Evolutionary conservation across 2,888 invertebrate species (phyloP), one percentile per base, ranked within the genome.

Genomic region (Rambutsinella grinnellia): DNA sequence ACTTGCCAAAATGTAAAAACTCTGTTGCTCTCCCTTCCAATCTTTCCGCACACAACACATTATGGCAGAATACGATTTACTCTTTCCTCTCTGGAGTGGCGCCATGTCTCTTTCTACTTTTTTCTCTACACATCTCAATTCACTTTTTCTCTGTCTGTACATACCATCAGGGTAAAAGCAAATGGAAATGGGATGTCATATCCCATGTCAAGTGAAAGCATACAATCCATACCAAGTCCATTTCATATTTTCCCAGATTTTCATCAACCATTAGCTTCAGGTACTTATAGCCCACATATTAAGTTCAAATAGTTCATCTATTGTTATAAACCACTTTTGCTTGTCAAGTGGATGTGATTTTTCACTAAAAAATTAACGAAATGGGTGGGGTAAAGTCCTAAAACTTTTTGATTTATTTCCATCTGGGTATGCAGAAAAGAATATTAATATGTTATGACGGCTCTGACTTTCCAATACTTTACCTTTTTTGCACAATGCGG

Each of bases 171-270:
- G 13, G 36, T 36, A 36, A 36, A n/a, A 36, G 36, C 17, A 24
- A 57, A 58, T 47, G 19, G 54, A 69, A 69, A 61, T 61, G 60
- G 60, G 19, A 61, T 61, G 60, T 68, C 68, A 69, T 19, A 28
- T 69, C 15, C 36, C 6, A 53, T 53, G 69, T 61, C 60, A 68
- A 60, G 19, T 26, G 6, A 36, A 36, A 5, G 5, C 36, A 36
- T 36, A 8, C 13, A 5, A 36, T 36, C 13, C 13, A 36, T 36
- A 36, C 36, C 36, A 36, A 5, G 36, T 36, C 36, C 36, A 8
- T 36, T 36, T 36, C 36, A 36, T 36, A 5, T 36, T 36, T 36
- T 36, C 36, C 36, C 36, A 36, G 36, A 36, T 5, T 13, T 8
- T 36, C 36, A 36, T 36, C 13, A 8, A 36, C 36, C 36, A 36